Evolutionary conservation across 2,888 invertebrate genomes (phyloP).

Genomic region (Lasioglossum leucozonium): DNA sequence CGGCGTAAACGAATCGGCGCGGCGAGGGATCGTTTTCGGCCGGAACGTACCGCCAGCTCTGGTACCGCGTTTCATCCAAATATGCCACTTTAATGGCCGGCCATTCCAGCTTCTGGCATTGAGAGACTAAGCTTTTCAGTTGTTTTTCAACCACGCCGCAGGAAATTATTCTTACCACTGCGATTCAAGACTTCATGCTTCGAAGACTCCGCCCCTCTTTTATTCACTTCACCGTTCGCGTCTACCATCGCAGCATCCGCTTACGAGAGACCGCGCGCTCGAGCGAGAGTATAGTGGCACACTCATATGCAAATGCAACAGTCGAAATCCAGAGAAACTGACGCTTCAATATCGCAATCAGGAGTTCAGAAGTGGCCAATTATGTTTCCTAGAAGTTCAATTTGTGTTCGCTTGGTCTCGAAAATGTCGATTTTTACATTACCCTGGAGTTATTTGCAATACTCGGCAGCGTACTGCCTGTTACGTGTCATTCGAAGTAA

Average conservation of each 20-base stretch:
- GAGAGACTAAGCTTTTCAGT: neutral
- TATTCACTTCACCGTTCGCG: neutral
- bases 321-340: too few species aligned
- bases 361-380: too few species aligned
- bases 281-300: too few species aligned
- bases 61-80: slow-evolving; percentile 42
- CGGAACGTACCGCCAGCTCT: slow-evolving; percentile 20
- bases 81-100: slow-evolving; percentile 51
- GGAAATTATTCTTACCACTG: neutral
- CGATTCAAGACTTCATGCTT: neutral
- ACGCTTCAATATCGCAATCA: too few species aligned
- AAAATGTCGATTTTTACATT: too few species aligned
- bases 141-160: neutral
- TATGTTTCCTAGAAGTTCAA: too few species aligned
- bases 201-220: neutral
- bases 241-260: neutral
- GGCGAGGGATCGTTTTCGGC: slow-evolving; percentile 44
- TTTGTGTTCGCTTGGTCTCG: too few species aligned
- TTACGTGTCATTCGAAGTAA: too few species aligned
- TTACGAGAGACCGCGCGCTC: too few species aligned
- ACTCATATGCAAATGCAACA: too few species aligned
- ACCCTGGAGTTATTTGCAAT: too few species aligned
- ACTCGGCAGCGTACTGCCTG: too few species aligned
- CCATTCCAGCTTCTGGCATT: slow-evolving; percentile 42
- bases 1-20: slow-evolving; percentile 50